A percentile compares a stretch with the other conserved stretches of the same genome.
Evolutionary conservation across 1,140 invertebrate species (phyloP).

Genomic region (Diprion similis): DNA sequence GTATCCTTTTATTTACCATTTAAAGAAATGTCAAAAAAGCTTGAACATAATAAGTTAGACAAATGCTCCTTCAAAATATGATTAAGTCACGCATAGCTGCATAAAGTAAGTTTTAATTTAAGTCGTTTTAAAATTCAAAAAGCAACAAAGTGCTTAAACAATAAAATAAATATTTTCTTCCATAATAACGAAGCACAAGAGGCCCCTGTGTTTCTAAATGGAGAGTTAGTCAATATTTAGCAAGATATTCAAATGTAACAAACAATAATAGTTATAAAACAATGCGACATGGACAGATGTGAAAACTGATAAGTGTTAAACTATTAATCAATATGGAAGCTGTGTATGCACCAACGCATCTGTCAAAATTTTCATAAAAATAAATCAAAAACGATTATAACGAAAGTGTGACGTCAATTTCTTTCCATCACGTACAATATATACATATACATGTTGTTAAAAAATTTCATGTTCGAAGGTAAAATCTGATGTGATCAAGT

Average conservation of each 20-base stretch:
- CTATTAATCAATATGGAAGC: constrained; percentile 39
- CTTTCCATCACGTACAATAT: background rate
- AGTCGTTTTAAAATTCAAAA: background rate
- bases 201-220: constrained; percentile 33
- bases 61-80: background rate
- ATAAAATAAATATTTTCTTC: constrained; percentile 46
- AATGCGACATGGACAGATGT: background rate
- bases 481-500: background rate
- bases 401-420: constrained; percentile 19
- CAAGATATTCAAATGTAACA: constrained; percentile 7
- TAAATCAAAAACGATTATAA: constrained; percentile 20
- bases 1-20: background rate
- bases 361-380: constrained; percentile 15
- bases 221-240: constrained; percentile 51
- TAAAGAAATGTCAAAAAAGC: background rate
- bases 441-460: background rate
- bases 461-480: constrained; percentile 20
- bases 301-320: constrained; percentile 27
- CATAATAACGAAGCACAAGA: constrained; percentile 46
- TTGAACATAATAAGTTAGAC: background rate
- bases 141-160: constrained; percentile 2
- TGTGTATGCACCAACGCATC: constrained; percentile 43
- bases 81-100: background rate
- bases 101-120: background rate
- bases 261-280: constrained; percentile 11